Evolutionary conservation across 1,140 invertebrate species (phyloP).

Genomic region (Plutomurus gul): DNA sequence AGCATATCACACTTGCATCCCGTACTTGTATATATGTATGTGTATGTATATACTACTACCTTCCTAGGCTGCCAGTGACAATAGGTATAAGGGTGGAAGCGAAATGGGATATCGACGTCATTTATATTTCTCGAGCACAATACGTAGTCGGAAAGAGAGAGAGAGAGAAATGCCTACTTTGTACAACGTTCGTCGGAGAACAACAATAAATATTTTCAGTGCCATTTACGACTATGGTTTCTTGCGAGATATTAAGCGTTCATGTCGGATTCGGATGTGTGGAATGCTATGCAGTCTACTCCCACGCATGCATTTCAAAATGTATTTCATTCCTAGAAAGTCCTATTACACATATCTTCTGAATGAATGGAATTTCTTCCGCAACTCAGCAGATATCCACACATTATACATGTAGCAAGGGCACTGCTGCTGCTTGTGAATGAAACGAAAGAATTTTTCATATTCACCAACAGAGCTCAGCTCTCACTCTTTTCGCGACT

Average conservation of each 20-base stretch:
- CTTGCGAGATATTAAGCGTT: not conserved
- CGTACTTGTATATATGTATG: too few species aligned
- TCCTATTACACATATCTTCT: not conserved
- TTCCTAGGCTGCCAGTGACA: too few species aligned
- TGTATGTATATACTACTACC: too few species aligned
- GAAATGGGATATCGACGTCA: too few species aligned
- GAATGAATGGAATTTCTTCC: not conserved
- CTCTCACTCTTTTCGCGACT: too few species aligned
- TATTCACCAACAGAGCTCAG: too few species aligned
- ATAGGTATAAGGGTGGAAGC: too few species aligned
- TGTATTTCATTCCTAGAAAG: not conserved
- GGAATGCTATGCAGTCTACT: not conserved
- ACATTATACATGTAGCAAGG: too few species aligned
- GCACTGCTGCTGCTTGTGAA: too few species aligned
- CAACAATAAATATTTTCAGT: conserved; percentile 19
- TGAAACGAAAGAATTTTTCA: too few species aligned
- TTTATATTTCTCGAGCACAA: too few species aligned
- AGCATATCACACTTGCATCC: too few species aligned
- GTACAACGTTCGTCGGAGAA: not conserved
- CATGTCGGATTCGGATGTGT: not conserved
- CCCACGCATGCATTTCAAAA: not conserved
- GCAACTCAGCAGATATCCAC: not conserved
- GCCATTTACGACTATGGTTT: not conserved
- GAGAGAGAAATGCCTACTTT: not conserved
- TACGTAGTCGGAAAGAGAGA: not conserved